These are phyloP conservation scores for Callitettix versicolor DNA, from an alignment of 1,140 invertebrate species.

Conservation along the genomic window DNA sequence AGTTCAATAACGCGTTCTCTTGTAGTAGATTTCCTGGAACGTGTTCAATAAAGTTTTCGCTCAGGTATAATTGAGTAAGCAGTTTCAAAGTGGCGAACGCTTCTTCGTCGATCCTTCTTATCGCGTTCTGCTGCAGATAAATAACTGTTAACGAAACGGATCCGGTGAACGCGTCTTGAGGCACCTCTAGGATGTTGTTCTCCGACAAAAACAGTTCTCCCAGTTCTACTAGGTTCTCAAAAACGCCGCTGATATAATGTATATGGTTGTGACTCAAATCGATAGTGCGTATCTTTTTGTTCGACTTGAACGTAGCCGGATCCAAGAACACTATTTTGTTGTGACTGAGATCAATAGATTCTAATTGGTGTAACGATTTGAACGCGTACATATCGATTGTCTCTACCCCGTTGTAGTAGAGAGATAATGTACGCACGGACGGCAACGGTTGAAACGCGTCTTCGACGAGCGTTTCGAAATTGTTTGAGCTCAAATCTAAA, in stretches of 20 bases:
- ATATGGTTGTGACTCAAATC: slow-evolving; percentile 83
- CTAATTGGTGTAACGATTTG: slow-evolving; percentile 54
- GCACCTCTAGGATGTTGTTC: slow-evolving; percentile 80
- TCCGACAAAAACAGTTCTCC: slow-evolving; percentile 74
- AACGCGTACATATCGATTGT: slow-evolving; percentile 67
- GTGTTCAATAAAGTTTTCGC: slow-evolving; percentile 72
- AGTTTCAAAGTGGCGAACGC: slow-evolving; percentile 60
- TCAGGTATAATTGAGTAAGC: slow-evolving; percentile 71
- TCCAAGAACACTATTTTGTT: slow-evolving; percentile 71
- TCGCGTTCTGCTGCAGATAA: slow-evolving; percentile 79
- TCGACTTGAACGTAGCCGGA: slow-evolving; percentile 57
- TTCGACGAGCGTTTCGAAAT: slow-evolving; percentile 58
- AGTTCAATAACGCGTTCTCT: slow-evolving; percentile 60
- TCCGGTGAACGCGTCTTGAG: slow-evolving; percentile 67
- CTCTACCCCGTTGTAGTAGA: slow-evolving; percentile 75
- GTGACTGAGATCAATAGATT: slow-evolving; percentile 76
- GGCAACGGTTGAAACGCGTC: slow-evolving; percentile 71
- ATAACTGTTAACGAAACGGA: slow-evolving; percentile 66
- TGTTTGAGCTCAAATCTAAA: slow-evolving; percentile 78
- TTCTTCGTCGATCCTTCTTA: slow-evolving; percentile 59
- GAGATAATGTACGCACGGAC: slow-evolving; percentile 61
- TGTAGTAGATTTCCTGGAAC: slow-evolving; percentile 64
- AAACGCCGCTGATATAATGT: slow-evolving; percentile 70
- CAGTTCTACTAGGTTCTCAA: slow-evolving; percentile 63
- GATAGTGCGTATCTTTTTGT: slow-evolving; percentile 63